Evolutionary conservation across 2,113 vertebrate genomes (phyloP), one percentile per base, ranked within the genome.

Genomic region (Gavialis gangeticus): DNA sequence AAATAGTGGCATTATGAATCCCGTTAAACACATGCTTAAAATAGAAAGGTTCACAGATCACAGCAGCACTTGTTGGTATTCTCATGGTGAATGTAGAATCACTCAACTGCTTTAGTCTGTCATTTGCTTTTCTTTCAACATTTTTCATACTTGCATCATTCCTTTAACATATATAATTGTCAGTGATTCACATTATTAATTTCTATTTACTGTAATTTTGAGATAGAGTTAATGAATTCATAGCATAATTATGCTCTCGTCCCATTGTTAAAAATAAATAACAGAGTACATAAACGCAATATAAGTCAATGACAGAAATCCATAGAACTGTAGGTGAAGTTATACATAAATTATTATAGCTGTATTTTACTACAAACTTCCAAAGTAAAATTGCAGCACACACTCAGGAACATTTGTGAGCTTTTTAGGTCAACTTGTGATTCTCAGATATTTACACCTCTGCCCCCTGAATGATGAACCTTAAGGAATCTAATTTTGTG

Each of bases 171-270:
- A 91, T 67, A 28, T 84, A 88, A 91, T 95, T 79, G 90, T 56
- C 86, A 83, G 82, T 87, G 82, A 83, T 94, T 95, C 88, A 86
- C 79, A 83, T 94, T 78, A 94, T 89, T 92, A 85, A 96, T 93
- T 93, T 82, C 63, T 87, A 15, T 82, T 46, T 89, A 88, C 84
- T 93, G 84, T 81, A 95, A 94, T 94, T 96, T 91, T 95, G 89
- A 79, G 90, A 97, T 89, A 82, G 84, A 94, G 75, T 84, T 95
- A 93, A 92, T 91, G 84, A 95, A 95, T 62, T 76, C 71, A 93
- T 77, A 82, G 87, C 87, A 92, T 87, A 85, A 91, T 92, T 91
- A 46, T 58, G 54, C 4, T 37, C 63, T 85, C 77, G 83, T 79
- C 21, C 62, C 56, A 46, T 22, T 22, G 34, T 24, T 67, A 79